A percentile compares a stretch with the other conserved stretches of the same genome.
Evolutionary conservation across 2,113 vertebrate genomes (phyloP).

Genomic region (Pituophis catenifer): DNA sequence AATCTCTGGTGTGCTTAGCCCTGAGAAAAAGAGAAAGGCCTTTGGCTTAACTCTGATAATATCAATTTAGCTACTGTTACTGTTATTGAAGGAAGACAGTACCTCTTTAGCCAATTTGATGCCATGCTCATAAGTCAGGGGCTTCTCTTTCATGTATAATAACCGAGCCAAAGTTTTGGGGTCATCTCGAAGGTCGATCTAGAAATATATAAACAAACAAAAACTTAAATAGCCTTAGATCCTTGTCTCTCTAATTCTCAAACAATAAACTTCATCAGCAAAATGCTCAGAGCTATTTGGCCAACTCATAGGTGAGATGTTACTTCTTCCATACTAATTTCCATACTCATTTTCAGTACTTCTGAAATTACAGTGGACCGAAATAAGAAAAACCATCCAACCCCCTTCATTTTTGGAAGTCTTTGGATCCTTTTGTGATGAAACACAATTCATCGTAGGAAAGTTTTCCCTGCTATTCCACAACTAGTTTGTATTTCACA

Average conservation of each 20-base stretch:
- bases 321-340: not conserved
- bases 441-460: not conserved
- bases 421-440: not conserved
- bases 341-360: not conserved
- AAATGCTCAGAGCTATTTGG: not conserved
- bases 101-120: constrained; percentile 87
- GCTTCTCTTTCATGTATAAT: constrained; percentile 88
- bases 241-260: not conserved
- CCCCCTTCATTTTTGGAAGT: not conserved
- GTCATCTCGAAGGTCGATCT: constrained; percentile 88
- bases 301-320: not conserved
- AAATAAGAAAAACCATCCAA: not conserved
- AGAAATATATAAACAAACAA: constrained; percentile 35
- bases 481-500: not conserved
- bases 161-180: constrained; percentile 86
- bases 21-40: not conserved
- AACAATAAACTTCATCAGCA: not conserved
- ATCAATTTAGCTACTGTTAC: not conserved
- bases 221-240: not conserved
- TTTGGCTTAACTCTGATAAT: not conserved
- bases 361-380: not conserved
- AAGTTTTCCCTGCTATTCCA: not conserved
- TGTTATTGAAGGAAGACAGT: constrained; percentile 3
- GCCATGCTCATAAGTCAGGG: constrained; percentile 84
- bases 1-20: not conserved